Evolutionary conservation across 2,113 vertebrate genomes (phyloP).

Genomic region (Galbula dea): DNA sequence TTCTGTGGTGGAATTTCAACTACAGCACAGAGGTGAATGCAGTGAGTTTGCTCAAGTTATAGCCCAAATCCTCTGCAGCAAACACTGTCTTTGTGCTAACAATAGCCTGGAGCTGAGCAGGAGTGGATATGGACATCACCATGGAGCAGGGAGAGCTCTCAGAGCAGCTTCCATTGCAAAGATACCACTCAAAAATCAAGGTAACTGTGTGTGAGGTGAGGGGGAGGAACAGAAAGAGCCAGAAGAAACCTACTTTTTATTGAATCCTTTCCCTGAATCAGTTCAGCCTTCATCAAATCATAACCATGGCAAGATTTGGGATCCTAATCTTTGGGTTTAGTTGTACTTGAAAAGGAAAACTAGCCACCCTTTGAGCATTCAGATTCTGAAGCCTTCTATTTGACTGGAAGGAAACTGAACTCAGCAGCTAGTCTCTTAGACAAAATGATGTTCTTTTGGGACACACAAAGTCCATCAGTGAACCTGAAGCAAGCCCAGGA

Average conservation of each 20-base stretch:
- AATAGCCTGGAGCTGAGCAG: not conserved
- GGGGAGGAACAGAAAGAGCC: not conserved
- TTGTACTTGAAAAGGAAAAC: not conserved
- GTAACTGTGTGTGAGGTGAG: not conserved
- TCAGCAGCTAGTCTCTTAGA: not conserved
- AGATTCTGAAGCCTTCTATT: not conserved
- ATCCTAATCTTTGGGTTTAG: not conserved
- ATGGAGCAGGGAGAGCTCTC: not conserved
- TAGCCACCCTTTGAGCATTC: not conserved
- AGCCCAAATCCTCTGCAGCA: not conserved
- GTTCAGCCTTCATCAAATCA: not conserved
- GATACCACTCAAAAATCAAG: not conserved
- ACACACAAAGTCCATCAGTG: not conserved
- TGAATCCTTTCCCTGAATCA: not conserved
- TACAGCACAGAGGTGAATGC: not conserved
- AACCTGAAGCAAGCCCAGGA: not conserved
- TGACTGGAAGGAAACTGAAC: not conserved
- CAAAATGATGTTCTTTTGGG: not conserved
- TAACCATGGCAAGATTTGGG: not conserved
- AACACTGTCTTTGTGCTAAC: not conserved
- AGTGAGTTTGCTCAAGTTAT: not conserved
- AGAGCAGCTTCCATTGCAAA: not conserved
- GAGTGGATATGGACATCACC: not conserved
- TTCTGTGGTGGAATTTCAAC: too few relatives aligned
- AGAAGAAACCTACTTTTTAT: accelerated